Conservation (phyloP, 2,888 invertebrate genomes). For the Tiliacea aurago region DNA sequence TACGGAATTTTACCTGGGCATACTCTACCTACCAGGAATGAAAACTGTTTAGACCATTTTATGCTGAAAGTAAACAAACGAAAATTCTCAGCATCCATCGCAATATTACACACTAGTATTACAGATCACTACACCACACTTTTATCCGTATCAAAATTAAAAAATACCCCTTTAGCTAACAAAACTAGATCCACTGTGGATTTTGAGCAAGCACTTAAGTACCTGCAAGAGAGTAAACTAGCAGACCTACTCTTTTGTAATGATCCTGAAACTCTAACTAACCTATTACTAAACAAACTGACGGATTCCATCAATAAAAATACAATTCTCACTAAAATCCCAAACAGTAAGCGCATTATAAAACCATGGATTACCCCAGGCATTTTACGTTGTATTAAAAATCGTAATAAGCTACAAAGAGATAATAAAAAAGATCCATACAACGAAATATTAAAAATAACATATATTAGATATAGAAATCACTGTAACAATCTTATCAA, state of each 20-base stretch:
- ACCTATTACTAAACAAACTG: too few species aligned
- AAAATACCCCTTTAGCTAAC: too few species aligned
- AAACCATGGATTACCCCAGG: too few species aligned
- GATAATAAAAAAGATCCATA: background rate
- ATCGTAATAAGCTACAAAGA: background rate
- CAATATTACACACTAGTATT: constrained; percentile 19
- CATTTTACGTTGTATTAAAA: too few species aligned
- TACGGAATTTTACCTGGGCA: constrained; percentile 34
- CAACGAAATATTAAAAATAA: background rate
- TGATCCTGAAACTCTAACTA: too few species aligned
- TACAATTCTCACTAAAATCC: too few species aligned
- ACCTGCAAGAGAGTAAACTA: too few species aligned
- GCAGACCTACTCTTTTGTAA: too few species aligned
- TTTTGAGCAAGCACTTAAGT: too few species aligned
- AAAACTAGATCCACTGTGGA: too few species aligned
- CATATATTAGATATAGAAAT: constrained; percentile 6
- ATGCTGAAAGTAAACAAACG: constrained; percentile 22
- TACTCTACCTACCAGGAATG: background rate
- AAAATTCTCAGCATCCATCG: constrained; percentile 16
- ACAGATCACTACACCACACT: constrained; percentile 31
- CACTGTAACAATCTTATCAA: background rate
- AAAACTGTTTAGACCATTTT: constrained; percentile 30
- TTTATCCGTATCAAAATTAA: background rate
- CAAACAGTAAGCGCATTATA: too few species aligned
- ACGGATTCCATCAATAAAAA: too few species aligned